phyloP scores from a whole-genome alignment of 1,140 invertebrate species.

The Psix sp. region DNA sequence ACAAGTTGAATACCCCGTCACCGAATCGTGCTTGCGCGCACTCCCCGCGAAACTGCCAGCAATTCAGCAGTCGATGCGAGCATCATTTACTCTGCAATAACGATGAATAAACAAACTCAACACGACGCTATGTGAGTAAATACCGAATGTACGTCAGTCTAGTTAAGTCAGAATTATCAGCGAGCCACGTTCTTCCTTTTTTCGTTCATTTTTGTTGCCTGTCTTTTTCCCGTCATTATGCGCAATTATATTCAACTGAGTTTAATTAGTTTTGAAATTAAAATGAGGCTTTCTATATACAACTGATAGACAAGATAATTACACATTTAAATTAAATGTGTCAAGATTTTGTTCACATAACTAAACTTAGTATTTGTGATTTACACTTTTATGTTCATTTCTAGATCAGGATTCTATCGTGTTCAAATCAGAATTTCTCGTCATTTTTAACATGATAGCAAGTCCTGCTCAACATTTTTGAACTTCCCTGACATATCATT shows the following conservation, averaged over 20 bases:
- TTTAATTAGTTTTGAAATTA: conserved; percentile 51
- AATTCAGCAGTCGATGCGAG: conserved; percentile 26
- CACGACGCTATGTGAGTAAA: conserved; percentile 42
- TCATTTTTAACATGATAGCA: too few species aligned
- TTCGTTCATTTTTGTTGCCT: conserved; percentile 30
- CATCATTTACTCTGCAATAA: conserved; percentile 52
- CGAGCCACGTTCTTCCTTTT: conserved; percentile 13
- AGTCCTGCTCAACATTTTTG: too few species aligned
- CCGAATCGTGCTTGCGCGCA: conserved; percentile 19
- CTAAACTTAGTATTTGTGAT: conserved; percentile 23
- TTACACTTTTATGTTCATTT: conserved; percentile 13
- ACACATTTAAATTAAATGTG: conserved; percentile 39
- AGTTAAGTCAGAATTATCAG: conserved; percentile 48
- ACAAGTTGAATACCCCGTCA: conserved; percentile 55
- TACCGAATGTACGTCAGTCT: conserved; percentile 39
- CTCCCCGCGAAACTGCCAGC: conserved; percentile 23
- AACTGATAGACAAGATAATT: conserved; percentile 47
- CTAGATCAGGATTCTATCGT: too few species aligned
- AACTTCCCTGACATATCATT: too few species aligned
- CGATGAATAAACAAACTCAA: conserved; percentile 57
- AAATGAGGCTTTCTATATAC: conserved; percentile 46
- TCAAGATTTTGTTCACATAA: conserved; percentile 28
- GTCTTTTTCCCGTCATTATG: conserved; percentile 32
- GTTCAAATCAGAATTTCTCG: too few species aligned
- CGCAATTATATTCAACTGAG: conserved; percentile 41